Percentiles rank a stretch among this genome's conserved stretches.
Conservation (phyloP, 1,140 invertebrate species). For the Elysia chlorotica region DNA sequence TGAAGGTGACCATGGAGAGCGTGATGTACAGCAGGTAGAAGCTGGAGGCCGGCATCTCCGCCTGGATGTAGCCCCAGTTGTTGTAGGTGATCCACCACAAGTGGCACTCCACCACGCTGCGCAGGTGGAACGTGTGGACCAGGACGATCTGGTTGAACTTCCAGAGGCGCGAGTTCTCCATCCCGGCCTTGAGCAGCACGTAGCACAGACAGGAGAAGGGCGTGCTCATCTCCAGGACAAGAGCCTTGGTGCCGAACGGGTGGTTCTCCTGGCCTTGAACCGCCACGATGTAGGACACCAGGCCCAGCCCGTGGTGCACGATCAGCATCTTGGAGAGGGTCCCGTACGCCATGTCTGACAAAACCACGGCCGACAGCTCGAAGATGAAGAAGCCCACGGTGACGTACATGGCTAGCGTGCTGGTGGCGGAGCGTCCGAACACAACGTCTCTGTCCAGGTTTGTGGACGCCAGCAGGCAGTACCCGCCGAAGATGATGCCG, state of each 20-base stretch:
- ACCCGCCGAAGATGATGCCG: conserved; percentile 38
- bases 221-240: conserved; percentile 57
- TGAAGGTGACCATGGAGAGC: conserved; percentile 42
- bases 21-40: conserved; percentile 44
- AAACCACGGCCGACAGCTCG: conserved; percentile 43
- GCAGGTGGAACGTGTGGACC: conserved; percentile 55
- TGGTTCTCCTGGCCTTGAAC: conserved; percentile 38
- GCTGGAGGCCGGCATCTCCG: conserved; percentile 39
- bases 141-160: conserved; percentile 55
- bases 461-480: conserved; percentile 43
- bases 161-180: conserved; percentile 44
- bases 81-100: conserved; percentile 49
- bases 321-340: conserved; percentile 48
- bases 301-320: conserved; percentile 51
- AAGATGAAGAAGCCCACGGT: conserved; percentile 56
- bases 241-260: conserved; percentile 44
- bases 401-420: conserved; percentile 40
- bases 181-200: conserved; percentile 51
- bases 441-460: conserved; percentile 44
- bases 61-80: conserved; percentile 44
- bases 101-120: conserved; percentile 49
- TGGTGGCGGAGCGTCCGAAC: conserved; percentile 41
- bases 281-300: conserved; percentile 39
- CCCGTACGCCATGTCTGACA: conserved; percentile 49
- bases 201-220: conserved; percentile 53